Evolutionary conservation across 2,113 vertebrate genomes (phyloP).

Genomic region (Pogona vitticeps): DNA sequence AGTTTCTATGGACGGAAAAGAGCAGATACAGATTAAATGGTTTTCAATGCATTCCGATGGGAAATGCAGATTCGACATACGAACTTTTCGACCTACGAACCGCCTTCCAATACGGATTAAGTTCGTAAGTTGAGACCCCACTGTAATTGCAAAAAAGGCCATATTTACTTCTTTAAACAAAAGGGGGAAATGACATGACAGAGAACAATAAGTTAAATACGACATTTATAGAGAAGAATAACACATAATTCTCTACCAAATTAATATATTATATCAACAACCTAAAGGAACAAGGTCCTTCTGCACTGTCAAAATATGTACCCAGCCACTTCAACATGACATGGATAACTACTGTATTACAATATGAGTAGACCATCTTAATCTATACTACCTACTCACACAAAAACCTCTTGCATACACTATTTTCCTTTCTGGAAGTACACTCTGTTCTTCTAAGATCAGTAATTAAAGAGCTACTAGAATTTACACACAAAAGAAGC

Average conservation of each 20-base stretch:
- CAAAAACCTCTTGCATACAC: not conserved
- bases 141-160: too few species aligned
- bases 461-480: not conserved
- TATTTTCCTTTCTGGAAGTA: not conserved
- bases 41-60: too few species aligned
- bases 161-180: not conserved
- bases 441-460: not conserved
- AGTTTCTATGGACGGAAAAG: too few species aligned
- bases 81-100: too few species aligned
- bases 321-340: not conserved
- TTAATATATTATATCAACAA: not conserved
- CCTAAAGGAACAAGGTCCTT: not conserved
- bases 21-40: too few species aligned
- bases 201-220: not conserved
- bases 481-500: not conserved
- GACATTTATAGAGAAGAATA: not conserved
- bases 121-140: too few species aligned
- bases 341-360: not conserved
- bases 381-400: not conserved
- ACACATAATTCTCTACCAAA: too few species aligned
- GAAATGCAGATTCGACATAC: too few species aligned
- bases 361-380: not conserved
- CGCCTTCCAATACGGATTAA: too few species aligned
- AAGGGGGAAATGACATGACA: not conserved
- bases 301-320: not conserved